These are phyloP conservation scores for Prionchulus punctatus DNA, from an alignment of 2,888 invertebrate species.

Conservation along the genomic window DNA sequence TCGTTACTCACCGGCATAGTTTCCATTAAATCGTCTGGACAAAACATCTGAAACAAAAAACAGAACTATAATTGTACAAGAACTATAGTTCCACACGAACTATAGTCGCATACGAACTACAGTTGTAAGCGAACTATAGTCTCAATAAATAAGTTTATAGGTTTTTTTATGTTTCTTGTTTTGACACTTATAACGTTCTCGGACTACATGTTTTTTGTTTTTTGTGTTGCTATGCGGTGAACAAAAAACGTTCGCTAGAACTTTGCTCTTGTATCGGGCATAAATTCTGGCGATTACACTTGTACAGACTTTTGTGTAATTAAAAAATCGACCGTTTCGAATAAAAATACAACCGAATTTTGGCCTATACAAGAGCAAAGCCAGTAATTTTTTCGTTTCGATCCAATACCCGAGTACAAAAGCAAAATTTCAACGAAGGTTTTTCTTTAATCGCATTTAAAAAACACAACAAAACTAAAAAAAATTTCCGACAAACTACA, in stretches of 20 bases:
- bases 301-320: too few relatives aligned
- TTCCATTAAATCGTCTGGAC: slow-evolving; percentile 1
- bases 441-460: not conserved
- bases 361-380: slow-evolving; percentile 10
- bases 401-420: not conserved
- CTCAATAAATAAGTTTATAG: too few relatives aligned
- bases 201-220: not conserved
- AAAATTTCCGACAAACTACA: too few relatives aligned
- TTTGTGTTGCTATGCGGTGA: not conserved
- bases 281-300: not conserved
- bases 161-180: too few relatives aligned
- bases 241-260: not conserved
- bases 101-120: too few relatives aligned
- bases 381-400: too few relatives aligned
- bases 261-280: slow-evolving; percentile 11
- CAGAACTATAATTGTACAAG: too few relatives aligned
- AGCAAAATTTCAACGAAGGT: not conserved
- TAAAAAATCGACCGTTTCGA: too few relatives aligned
- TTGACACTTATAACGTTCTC: too few relatives aligned
- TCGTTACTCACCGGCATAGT: slow-evolving; percentile 7
- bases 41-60: slow-evolving; percentile 15
- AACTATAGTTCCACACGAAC: too few relatives aligned
- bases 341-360: too few relatives aligned
- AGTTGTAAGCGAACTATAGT: too few relatives aligned
- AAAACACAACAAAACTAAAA: not conserved